These are phyloP conservation scores for Peromyscus nudipes DNA, from an alignment of 2,797 vertebrate species.

Conservation along the genomic window DNA sequence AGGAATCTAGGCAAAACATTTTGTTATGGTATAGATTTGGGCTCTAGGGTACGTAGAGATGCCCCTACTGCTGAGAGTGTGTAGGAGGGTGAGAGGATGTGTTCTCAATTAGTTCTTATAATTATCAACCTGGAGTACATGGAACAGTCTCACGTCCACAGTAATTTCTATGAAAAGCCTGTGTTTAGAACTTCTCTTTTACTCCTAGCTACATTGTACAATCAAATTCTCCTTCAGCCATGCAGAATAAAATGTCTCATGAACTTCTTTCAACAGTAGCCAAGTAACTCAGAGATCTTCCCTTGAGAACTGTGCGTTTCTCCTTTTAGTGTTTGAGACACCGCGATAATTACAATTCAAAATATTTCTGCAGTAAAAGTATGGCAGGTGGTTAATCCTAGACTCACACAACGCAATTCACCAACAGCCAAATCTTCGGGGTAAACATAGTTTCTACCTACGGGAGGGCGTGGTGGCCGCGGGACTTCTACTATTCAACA, in stretches of 20 bases:
- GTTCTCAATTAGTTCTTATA: constrained; percentile 10
- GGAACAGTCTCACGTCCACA: constrained; percentile 38
- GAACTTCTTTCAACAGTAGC: constrained; percentile 48
- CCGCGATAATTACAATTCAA: constrained; percentile 78
- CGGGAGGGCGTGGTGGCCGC: constrained; percentile 10
- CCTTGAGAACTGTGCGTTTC: constrained; percentile 67
- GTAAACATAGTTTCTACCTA: constrained; percentile 75
- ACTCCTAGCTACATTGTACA: background rate
- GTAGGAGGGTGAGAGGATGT: background rate
- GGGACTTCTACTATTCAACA: constrained; percentile 65
- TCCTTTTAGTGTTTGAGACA: constrained; percentile 47
- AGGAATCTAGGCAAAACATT: background rate
- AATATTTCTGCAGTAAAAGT: constrained; percentile 76
- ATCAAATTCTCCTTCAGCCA: constrained; percentile 10
- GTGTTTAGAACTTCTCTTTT: constrained; percentile 32
- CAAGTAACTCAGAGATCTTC: constrained; percentile 72
- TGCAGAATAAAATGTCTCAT: constrained; percentile 56
- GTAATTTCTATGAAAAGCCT: constrained; percentile 11
- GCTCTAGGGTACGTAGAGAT: background rate
- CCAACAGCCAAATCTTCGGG: constrained; percentile 62
- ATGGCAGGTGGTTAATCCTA: constrained; percentile 70
- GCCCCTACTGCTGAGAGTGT: background rate
- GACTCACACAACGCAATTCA: constrained; percentile 61
- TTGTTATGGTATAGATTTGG: background rate
- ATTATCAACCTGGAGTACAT: background rate